Conservation (phyloP, 2,888 invertebrate genomes). For the Syritta pipiens region DNA sequence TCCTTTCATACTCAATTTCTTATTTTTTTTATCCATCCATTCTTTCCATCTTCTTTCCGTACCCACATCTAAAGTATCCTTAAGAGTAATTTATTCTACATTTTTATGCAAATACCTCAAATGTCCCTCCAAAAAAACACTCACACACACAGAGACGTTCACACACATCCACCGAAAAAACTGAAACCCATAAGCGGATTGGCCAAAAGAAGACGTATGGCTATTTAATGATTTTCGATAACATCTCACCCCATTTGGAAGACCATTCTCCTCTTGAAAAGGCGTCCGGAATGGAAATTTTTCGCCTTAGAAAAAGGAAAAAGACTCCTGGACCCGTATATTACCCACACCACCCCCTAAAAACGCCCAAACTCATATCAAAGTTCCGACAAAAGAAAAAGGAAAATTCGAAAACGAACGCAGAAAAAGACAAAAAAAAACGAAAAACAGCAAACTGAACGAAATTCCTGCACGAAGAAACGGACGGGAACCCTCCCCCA, state of each 20-base stretch:
- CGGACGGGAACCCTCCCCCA: conserved; percentile 43
- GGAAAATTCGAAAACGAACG: conserved; percentile 38
- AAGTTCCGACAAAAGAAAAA: conserved; percentile 47
- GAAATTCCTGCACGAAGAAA: conserved; percentile 63
- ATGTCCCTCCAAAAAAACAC: conserved; percentile 49
- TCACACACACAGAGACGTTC: conserved; percentile 2
- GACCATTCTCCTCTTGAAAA: conserved; percentile 41
- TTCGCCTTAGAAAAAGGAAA: conserved; percentile 47
- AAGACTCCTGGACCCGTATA: conserved; percentile 21
- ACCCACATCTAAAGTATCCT: conserved; percentile 54
- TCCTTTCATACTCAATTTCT: conserved; percentile 41
- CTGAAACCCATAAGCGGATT: conserved; percentile 64
- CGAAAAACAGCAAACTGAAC: conserved; percentile 15
- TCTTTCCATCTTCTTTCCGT: conserved; percentile 33
- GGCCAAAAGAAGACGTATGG: conserved; percentile 66
- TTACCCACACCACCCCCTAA: too few relatives aligned
- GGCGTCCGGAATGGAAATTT: conserved; percentile 52
- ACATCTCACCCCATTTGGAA: conserved; percentile 64
- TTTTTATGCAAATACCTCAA: conserved; percentile 68
- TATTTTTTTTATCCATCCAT: conserved; percentile 42
- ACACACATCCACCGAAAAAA: background rate
- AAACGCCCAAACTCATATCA: conserved; percentile 56
- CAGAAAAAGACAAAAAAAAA: conserved; percentile 45
- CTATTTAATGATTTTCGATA: conserved; percentile 69
- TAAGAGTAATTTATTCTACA: conserved; percentile 66